Percentiles rank a stretch among this genome's conserved stretches.
These are phyloP conservation scores for Pseudomyrmex cubaensis DNA, from an alignment of 1,140 invertebrate species.

Conservation along the genomic window DNA sequence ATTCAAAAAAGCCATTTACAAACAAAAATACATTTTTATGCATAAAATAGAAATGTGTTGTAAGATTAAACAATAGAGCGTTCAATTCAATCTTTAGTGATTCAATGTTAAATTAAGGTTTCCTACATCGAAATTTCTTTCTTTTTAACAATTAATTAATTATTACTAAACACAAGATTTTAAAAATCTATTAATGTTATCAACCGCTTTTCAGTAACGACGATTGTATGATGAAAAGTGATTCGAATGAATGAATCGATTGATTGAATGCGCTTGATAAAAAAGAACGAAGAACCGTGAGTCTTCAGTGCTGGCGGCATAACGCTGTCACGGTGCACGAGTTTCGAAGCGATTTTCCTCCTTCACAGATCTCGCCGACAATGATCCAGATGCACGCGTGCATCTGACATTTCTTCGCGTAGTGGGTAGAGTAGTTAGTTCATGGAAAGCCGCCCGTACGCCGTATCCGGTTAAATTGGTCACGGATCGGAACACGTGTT, in stretches of 20 bases:
- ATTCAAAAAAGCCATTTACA: constrained; percentile 20
- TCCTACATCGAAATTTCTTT: neutral
- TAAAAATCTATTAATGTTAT: neutral
- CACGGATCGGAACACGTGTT: constrained; percentile 81
- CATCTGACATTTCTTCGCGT: constrained; percentile 65
- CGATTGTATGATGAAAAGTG: neutral
- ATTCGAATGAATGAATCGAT: constrained; percentile 13
- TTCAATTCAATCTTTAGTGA: neutral
- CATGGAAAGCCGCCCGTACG: constrained; percentile 23
- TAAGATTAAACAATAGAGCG: neutral
- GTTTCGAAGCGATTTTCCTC: constrained; percentile 67
- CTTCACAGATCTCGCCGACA: constrained; percentile 68
- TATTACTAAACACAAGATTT: neutral
- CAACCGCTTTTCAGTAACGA: neutral
- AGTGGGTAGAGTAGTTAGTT: constrained; percentile 58
- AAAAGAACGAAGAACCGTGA: neutral
- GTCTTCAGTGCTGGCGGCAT: neutral
- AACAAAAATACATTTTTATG: neutral
- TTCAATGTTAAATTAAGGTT: neutral
- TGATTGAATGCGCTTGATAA: neutral
- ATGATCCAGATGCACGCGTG: constrained; percentile 73
- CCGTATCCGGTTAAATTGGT: constrained; percentile 84
- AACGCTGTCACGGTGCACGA: constrained; percentile 70
- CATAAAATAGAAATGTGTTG: neutral
- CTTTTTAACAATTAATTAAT: neutral